These are phyloP conservation scores for Mormyrus proboscirostris DNA, from an alignment of 2,797 vertebrate species.

Conservation along the genomic window DNA sequence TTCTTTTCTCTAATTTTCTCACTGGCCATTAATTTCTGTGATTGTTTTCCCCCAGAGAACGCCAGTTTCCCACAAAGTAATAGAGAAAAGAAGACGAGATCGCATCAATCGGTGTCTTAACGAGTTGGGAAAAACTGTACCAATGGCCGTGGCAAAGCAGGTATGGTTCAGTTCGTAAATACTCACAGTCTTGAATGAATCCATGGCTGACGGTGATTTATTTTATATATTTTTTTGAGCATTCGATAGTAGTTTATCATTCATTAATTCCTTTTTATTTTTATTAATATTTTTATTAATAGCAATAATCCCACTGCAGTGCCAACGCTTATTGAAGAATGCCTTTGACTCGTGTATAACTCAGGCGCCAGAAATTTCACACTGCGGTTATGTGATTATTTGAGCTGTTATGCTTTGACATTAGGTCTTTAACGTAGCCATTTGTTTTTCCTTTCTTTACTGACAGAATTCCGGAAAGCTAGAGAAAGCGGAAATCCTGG, in stretches of 20 bases:
- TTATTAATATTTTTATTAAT: background rate
- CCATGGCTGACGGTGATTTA: background rate
- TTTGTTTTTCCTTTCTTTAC: background rate
- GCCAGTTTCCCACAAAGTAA: slow-evolving; percentile 92
- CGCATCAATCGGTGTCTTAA: slow-evolving; percentile 89
- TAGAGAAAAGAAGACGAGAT: slow-evolving; percentile 87
- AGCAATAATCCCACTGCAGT: background rate
- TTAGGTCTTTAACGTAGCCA: background rate
- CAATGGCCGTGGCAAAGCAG: slow-evolving; percentile 93
- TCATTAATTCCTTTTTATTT: background rate
- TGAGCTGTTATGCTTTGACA: background rate
- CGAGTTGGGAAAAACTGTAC: slow-evolving; percentile 86
- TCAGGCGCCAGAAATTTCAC: background rate
- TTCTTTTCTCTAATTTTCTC: background rate
- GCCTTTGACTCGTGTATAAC: background rate
- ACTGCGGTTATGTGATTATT: background rate
- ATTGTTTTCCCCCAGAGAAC: slow-evolving; percentile 66
- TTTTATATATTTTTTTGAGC: background rate
- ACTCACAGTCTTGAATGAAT: background rate
- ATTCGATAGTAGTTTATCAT: background rate
- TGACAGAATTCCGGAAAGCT: slow-evolving; percentile 88
- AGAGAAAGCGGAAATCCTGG: slow-evolving; percentile 95
- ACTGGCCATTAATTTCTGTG: background rate
- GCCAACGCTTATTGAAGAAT: background rate
- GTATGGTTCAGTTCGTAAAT: slow-evolving; percentile 47